Evolutionary conservation across 2,797 vertebrate species (phyloP), one percentile per base, ranked within the genome.

Genomic region (Myotis vivesi): DNA sequence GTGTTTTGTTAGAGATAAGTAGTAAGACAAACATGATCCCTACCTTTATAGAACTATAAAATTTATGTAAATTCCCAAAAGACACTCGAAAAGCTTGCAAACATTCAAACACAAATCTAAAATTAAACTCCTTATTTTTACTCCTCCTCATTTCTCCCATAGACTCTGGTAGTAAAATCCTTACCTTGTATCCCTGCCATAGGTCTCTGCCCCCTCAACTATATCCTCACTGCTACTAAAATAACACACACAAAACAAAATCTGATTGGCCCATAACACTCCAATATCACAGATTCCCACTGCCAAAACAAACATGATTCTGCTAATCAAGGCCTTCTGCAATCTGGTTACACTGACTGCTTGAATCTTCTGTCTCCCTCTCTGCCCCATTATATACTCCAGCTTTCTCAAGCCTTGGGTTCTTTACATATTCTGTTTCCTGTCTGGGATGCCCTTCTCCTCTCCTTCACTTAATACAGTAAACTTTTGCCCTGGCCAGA

Each of bases 71-170:
- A 41, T 59, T 71, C 53, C 15, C 51, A 64, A 84, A 89, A 79
- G 55, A 38, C 4, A 53, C 16, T 57, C 33, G 62, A 55, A 73
- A 73, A 62, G 16, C 41, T 72, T 33, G 8, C 23, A 87, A 87
- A 91, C 38, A 87, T 55, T 87, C 62, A 88, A 92, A 68, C 6
- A 51, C 3, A 68, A 19, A 6, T 33, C 44, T n/a, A 81, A 71
- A 75, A 76, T 19, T 53, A 41, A 89, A 71, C 49, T 85, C 20
- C 41, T 49, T 62, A 8, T 46, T 77, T 73, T 53, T 49, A 51
- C 2, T 20, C 16, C 28, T 72, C 38, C 46, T 64, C 44, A 49
- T 77, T 81, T 44, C n/a, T 51, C 38, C 49, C 53, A 30, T 22
- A n/a, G 38, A 44, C 59, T 55, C 10, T 0, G 4, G 0, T 8